Conservation (phyloP, 2,797 vertebrate genomes). For the Halcyon leucocephala region DNA sequence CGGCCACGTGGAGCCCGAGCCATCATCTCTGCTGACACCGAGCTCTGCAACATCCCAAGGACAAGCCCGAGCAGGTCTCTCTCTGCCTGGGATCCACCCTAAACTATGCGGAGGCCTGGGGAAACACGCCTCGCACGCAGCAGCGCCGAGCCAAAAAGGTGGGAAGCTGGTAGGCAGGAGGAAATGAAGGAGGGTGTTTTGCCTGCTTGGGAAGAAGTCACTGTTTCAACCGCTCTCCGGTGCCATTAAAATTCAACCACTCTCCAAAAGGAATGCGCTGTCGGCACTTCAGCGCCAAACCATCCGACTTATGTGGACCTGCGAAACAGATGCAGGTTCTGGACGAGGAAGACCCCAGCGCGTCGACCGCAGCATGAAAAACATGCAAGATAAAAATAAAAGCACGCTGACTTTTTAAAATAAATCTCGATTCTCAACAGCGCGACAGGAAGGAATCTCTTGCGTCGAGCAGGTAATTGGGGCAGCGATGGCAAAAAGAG, state of each 20-base stretch:
- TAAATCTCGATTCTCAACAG: rapidly evolving
- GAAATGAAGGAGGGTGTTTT: not conserved
- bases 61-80: conserved; percentile 30
- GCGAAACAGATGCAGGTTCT: not conserved
- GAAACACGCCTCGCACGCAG: not conserved
- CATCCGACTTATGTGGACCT: not conserved
- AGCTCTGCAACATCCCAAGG: not conserved
- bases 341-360: not conserved
- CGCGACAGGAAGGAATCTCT: rapidly evolving
- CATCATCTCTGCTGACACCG: not conserved
- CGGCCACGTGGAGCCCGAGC: not conserved
- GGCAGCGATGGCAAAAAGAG: not conserved
- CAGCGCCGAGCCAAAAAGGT: not conserved
- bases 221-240: not conserved
- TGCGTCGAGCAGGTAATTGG: not conserved
- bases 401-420: not conserved
- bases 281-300: not conserved
- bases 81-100: conserved; percentile 21
- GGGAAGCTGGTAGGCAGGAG: not conserved
- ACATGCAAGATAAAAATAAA: not conserved
- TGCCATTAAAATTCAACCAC: not conserved
- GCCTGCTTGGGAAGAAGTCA: not conserved
- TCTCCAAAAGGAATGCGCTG: not conserved
- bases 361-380: not conserved
- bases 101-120: not conserved